A percentile compares a stretch with the other conserved stretches of the same genome.
phyloP scores from a whole-genome alignment of 2,797 vertebrate species.

The Anas georgica region DNA sequence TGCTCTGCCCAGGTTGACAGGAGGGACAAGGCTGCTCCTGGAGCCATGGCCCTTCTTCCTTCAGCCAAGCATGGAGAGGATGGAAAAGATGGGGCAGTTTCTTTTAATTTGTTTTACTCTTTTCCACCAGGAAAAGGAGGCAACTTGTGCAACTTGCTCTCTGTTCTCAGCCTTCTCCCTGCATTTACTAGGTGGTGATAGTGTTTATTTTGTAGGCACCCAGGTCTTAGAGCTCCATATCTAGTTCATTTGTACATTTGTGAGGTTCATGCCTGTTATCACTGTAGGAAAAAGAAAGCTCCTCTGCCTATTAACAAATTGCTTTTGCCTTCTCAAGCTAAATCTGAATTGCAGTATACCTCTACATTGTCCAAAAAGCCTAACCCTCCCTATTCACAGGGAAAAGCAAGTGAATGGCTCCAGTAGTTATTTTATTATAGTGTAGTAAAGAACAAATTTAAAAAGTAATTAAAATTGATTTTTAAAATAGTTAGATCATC shows the following conservation, averaged over 20 bases:
- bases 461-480: background rate
- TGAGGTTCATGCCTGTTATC: background rate
- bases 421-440: background rate
- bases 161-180: background rate
- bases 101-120: background rate
- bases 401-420: background rate
- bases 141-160: background rate
- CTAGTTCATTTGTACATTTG: background rate
- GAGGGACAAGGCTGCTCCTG: background rate
- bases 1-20: background rate
- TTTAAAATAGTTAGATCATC: background rate
- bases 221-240: background rate
- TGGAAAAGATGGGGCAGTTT: background rate
- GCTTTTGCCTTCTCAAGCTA: background rate
- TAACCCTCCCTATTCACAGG: background rate
- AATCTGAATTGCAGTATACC: background rate
- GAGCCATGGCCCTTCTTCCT: rapidly evolving
- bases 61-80: background rate
- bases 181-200: background rate
- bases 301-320: background rate
- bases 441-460: background rate
- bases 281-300: background rate
- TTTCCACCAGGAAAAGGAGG: background rate
- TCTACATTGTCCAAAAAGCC: background rate
- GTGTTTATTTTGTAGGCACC: background rate